Base-by-base conservation (phyloP, 2,888 invertebrate species). In the Fragum whitleyi region DNA sequence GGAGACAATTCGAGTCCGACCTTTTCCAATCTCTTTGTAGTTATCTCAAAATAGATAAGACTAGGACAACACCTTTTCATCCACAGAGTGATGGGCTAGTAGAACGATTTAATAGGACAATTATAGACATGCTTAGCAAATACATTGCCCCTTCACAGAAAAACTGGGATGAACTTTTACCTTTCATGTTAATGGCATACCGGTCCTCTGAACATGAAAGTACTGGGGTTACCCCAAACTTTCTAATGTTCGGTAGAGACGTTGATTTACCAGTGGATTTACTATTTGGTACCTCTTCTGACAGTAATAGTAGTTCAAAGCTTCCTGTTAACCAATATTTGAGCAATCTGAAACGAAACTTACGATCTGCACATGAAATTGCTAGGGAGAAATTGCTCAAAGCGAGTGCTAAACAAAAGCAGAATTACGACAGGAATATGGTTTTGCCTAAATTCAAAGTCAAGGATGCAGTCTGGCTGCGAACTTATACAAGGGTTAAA, bases 131-230 rank as follows among this genome's bases (percentile, higher is more conserved):
- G 69, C 14, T 75, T 9, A 57, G 68, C 5, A 69, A 69, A 19
- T 75, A 59, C 29, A 55, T 75, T 16, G 42, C 61, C 11, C 42
- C 57, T 16, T 26, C 69, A 39, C 76, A 76, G 19, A 28, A 26
- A 14, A 36, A 76, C 21, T 76, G 76, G 76, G 76, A 76, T 39
- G 39, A 16, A 51, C 51, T 51, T 47, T 36, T 74, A 23, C 23
- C 51, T n/a, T 2, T 74, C 7, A 7, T 74, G 19, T 28, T 62
- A 21, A 21, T 70, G 51, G 47, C 42, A 9, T 51, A 53, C 21
- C 21, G 42, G n/a, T 29, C 29, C 16, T 62, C 62, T 32, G 29
- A 62, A 62, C 62, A 62, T 62, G 32, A 29, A 62, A 29, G 19
- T 26, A 62, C 62, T 23, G 62, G 62, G 6, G 3, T 29, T 28